Evolutionary conservation across 2,113 vertebrate species (phyloP), one percentile per base, ranked within the genome.

Genomic region (Poicephalus meyeri): DNA sequence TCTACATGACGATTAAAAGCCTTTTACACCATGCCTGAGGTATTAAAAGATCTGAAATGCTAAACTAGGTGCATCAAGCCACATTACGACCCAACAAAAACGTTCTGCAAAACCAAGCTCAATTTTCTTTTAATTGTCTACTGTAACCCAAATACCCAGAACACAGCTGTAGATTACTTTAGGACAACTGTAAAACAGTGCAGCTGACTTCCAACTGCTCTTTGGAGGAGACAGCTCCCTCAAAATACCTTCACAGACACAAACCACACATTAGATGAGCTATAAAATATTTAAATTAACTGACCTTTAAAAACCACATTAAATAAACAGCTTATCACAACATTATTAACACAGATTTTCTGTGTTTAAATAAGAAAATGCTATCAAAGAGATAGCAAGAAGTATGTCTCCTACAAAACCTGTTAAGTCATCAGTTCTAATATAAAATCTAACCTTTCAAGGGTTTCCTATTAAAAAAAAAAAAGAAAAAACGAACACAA

Each of bases 381-480:
- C 66, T 82, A 86, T 66, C 9, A 4, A 78, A 89, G 71, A 86
- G 80, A 93, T 80, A 94, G 65, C 77, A 94, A 88, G 73, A 78
- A 85, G 19, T 39, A 44, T 3, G 33, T 82, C 82, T 95, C 85
- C 68, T 90, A 89, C n/a, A 83, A 95, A 97, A 95, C 71, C 69
- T 95, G 78, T 91, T 76, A 96, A 97, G 93, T 95, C 97, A 97
- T 96, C 88, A 97, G 46, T 95, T 96, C 94, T 74, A 92, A 93
- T 71, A 94, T 70, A 93, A 94, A 93, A 96, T 66, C 41, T 95
- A 97, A 91, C 92, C 94, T 98, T 96, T 91, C 80, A 96, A 96
- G 95, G 58, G 53, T 63, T 86, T 90, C 86, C 60, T 55, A 35
- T 4, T 35, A 24, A 39, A n/a, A 65, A 39, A 68, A 68, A 70